Evolutionary conservation across 2,113 vertebrate species (phyloP).

Genomic region (Pseudois nayaur): DNA sequence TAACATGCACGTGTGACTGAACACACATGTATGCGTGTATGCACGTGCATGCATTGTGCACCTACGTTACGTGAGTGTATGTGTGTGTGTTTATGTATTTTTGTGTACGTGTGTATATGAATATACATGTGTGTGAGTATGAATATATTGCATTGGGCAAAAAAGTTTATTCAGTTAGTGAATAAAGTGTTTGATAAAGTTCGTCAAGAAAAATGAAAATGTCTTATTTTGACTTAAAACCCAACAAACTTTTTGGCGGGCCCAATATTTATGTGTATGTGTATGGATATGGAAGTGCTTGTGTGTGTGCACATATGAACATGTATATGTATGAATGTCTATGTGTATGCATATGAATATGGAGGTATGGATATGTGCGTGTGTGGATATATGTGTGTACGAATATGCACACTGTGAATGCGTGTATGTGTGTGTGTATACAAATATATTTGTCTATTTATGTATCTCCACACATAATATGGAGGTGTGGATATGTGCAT

Average conservation of each 20-base stretch:
- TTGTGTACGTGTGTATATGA: background rate
- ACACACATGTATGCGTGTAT: accelerated
- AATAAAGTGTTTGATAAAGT: background rate
- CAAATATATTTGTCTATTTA: too few relatives aligned
- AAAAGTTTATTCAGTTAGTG: background rate
- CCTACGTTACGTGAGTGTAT: accelerated
- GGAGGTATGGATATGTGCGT: accelerated
- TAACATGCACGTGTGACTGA: accelerated
- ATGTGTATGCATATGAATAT: background rate
- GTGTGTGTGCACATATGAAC: background rate
- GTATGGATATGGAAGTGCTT: background rate
- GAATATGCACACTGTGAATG: background rate
- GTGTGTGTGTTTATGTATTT: accelerated
- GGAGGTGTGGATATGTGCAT: accelerated
- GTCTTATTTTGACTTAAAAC: background rate
- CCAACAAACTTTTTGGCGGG: background rate
- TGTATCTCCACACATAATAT: too few relatives aligned
- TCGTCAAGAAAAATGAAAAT: background rate
- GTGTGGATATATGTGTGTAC: too few relatives aligned
- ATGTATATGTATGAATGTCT: background rate
- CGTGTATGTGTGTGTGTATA: too few relatives aligned
- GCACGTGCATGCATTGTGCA: accelerated
- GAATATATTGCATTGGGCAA: background rate
- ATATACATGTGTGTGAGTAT: background rate
- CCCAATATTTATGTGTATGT: background rate